Base-by-base conservation (phyloP, 2,113 vertebrate genomes). In the Epinephelus moara region DNA sequence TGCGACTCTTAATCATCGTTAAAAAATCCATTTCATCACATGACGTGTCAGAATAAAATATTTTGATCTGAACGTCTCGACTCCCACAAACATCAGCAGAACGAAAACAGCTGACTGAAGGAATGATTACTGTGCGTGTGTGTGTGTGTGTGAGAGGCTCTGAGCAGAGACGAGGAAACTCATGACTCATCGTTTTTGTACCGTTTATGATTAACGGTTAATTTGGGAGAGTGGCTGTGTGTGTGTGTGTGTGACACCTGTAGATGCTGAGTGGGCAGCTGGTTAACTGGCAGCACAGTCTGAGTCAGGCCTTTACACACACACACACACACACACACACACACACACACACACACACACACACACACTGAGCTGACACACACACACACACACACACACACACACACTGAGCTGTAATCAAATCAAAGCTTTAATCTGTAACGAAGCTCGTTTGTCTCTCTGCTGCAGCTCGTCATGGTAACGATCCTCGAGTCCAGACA, bases 121-220 rank as follows among this genome's bases (percentile, higher is more conserved):
- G 75, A 84, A 69, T 75, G 25, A 90, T 81, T 53, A 59, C 70
- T 11, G 56, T 21, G 74, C 60, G 49, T 49, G 62, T 61, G 75
- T 53, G 68, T 53, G 70, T 25, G 78, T 45, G 40, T 57, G 76
- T 33, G 50, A 50, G 13, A 7, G 10, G 72, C 47, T 45, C 27
- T 1, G 42, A 75, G 80, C 62, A 76, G 70, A 75, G 30, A 68
- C 2, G 11, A 73, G 50, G 67, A 77, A 88, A 85, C 14, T 71
- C 72, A 70, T 86, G 91, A 92, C 64, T 92, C 89, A 84, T 56
- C 56, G 21, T 17, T 89, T 89, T 78, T 88, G 30, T 72, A 66
- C 42, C n/a, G 27, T 85, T 88, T 88, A 89, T 92, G 89, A 88
- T 89, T 88, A 88, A 90, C 83, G 66, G 85, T 89, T 92, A 80